Conservation (phyloP, 2,888 invertebrate genomes). For the Noctua fimbriata region DNA sequence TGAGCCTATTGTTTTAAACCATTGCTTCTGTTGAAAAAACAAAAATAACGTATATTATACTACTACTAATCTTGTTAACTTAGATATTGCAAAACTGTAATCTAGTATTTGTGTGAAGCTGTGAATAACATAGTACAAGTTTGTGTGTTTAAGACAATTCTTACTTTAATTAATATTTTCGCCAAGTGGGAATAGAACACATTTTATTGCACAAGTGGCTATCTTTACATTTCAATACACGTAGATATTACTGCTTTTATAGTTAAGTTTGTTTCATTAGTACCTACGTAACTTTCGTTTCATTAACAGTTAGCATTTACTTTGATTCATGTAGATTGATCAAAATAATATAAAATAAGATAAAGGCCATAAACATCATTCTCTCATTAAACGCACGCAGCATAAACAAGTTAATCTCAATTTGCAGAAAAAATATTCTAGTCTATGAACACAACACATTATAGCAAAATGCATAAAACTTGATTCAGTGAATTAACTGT, state of each 20-base stretch:
- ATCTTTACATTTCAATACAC: not conserved
- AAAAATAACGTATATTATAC: not conserved
- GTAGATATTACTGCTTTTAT: not conserved
- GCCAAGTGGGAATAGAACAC: not conserved
- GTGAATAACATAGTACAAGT: not conserved
- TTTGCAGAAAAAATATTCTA: not conserved
- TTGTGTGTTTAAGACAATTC: not conserved
- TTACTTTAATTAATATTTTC: not conserved
- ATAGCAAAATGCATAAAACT: slow-evolving; percentile 20
- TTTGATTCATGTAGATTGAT: slow-evolving; percentile 4
- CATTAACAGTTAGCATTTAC: no score
- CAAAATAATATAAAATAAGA: slow-evolving; percentile 10
- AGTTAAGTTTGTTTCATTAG: slow-evolving; percentile 8
- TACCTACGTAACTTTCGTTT: not conserved
- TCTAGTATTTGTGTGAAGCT: not conserved
- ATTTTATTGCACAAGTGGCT: not conserved
- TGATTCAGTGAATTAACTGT: slow-evolving; percentile 4
- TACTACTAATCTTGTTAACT: not conserved
- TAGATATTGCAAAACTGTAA: slow-evolving; percentile 3
- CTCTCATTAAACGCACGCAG: not conserved
- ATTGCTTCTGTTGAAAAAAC: not conserved
- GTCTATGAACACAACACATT: slow-evolving; percentile 49
- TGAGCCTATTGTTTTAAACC: not conserved
- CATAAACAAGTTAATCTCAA: slow-evolving; percentile 22
- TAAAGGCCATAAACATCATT: not conserved